phyloP scores from a whole-genome alignment of 2,888 invertebrate species.

The Argyresthia albistria region DNA sequence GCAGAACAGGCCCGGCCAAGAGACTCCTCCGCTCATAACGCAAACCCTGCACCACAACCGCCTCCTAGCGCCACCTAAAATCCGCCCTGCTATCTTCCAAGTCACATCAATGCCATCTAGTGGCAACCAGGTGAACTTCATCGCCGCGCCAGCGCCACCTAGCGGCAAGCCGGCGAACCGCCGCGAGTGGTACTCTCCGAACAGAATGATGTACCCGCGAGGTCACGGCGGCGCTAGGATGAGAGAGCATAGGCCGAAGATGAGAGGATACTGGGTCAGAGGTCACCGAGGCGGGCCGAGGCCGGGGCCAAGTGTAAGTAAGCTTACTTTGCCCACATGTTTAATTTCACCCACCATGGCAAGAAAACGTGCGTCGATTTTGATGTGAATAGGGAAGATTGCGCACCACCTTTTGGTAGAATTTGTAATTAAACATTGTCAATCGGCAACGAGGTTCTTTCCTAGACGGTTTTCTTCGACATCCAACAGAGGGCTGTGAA shows the following conservation, averaged over 20 bases:
- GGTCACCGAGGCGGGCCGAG: not conserved
- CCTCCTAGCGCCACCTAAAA: no score
- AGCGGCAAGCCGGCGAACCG: not conserved
- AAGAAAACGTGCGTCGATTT: no score
- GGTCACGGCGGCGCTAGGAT: not conserved
- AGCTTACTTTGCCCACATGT: not conserved
- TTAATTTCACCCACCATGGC: no score
- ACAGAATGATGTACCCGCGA: not conserved
- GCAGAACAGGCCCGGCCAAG: not conserved
- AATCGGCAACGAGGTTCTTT: no score
- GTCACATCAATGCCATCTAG: not conserved
- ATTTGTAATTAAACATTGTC: no score
- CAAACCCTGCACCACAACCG: no score
- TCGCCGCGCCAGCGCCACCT: not conserved
- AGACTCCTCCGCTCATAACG: no score
- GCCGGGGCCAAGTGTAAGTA: not conserved
- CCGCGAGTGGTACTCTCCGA: not conserved
- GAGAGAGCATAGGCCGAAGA: not conserved
- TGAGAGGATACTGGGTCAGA: not conserved
- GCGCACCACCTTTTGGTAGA: no score
- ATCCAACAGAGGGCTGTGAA: no score
- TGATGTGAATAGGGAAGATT: no score
- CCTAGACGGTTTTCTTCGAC: no score
- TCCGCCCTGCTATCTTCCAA: not conserved
- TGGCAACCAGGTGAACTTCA: not conserved